Evolutionary conservation across 2,113 vertebrate genomes (phyloP), one percentile per base, ranked within the genome.

Genomic region (Pterocles orientalis): DNA sequence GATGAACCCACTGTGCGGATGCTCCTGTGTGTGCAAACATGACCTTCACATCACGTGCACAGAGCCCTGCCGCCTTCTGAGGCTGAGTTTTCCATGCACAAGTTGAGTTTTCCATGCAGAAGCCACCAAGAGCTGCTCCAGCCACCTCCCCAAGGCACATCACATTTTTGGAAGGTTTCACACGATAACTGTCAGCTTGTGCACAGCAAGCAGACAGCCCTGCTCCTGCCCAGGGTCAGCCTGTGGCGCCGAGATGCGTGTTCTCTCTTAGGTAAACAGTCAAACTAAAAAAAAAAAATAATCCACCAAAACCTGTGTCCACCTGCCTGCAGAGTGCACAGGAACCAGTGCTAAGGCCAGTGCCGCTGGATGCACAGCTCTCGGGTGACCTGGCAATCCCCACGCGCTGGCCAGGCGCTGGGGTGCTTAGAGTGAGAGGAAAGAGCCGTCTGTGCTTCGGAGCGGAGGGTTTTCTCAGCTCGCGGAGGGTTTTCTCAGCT

Each of bases 321-420:
- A 5, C 34, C 51, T 69, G n/a, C 64, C 68, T 51, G 61, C 45
- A 43, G 62, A 45, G 62, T 1, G 4, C 54, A 53, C 21, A 50
- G 77, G 43, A 50, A 66, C 26, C 48, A 39, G 54, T 10, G 70
- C 24, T 69, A 47, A 29, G 65, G 45, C 20, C 36, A 53, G 23
- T 62, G 36, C 47, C 14, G 3, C 57, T 57, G 33, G 19, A 24
- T 10, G 48, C 70, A 14, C 12, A 48, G 45, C 43, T 36, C 47
- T 69, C 45, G 1, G 29, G n/a, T 72, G 36, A n/a, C 56, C 34
- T 14, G 29, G 47, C 36, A 76, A 47, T 28, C 39, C 34, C 53
- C 24, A 23, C 5, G 2, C 0, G 2, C 62, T 1, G 2, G 36
- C 13, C 2, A 4, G 69, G 28, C 15, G 29, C 28, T 16, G 54